Conservation (phyloP, 2,797 vertebrate genomes). For the Nannoperca australis region DNA sequence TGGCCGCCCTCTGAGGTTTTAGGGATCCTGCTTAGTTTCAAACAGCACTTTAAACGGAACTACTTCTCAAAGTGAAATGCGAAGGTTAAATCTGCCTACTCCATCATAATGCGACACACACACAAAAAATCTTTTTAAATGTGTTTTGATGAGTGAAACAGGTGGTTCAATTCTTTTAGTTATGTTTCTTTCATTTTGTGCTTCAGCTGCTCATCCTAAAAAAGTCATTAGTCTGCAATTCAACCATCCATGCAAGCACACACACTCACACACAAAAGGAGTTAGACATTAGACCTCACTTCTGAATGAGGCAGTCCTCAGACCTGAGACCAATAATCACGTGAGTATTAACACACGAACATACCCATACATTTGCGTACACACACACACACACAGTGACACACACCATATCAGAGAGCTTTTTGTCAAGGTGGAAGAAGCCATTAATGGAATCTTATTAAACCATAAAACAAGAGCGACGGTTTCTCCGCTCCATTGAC, state of each 20-base stretch:
- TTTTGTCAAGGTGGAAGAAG: constrained; percentile 76
- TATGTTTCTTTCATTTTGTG: constrained; percentile 61
- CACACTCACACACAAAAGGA: constrained; percentile 21
- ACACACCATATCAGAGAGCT: constrained; percentile 56
- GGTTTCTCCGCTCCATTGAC: constrained; percentile 74
- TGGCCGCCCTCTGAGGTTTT: constrained; percentile 50
- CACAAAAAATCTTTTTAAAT: not conserved
- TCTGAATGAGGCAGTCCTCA: constrained; percentile 46
- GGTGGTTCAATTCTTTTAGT: constrained; percentile 51
- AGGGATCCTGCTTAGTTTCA: constrained; percentile 57
- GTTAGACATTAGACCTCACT: constrained; percentile 46
- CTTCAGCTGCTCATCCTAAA: constrained; percentile 62
- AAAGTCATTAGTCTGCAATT: constrained; percentile 69
- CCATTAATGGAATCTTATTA: constrained; percentile 77
- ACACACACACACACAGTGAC: constrained; percentile 25
- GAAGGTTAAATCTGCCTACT: constrained; percentile 35
- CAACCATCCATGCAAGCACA: constrained; percentile 24
- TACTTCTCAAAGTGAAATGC: constrained; percentile 48
- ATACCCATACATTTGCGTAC: not conserved
- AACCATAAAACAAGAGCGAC: constrained; percentile 78
- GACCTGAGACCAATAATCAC: constrained; percentile 50
- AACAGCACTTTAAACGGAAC: constrained; percentile 50
- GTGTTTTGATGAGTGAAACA: constrained; percentile 32
- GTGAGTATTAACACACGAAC: constrained; percentile 30
- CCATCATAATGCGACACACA: not conserved